phyloP scores from a whole-genome alignment of 2,888 invertebrate genomes.

The Lepidochrysops patricia region DNA sequence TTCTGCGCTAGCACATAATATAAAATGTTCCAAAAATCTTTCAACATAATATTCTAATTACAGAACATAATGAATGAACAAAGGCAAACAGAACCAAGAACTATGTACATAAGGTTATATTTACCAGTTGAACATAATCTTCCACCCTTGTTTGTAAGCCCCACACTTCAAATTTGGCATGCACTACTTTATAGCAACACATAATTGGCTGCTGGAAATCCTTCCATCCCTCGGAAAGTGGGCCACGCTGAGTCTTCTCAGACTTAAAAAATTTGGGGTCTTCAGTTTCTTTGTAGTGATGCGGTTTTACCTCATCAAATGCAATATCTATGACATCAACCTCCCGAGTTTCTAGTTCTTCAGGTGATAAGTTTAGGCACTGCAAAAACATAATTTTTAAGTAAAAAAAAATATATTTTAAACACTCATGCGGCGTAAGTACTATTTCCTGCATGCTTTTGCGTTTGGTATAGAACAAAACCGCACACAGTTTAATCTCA shows the following conservation, averaged over 20 bases:
- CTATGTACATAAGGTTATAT: no score
- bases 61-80: no score
- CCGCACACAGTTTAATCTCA: no score
- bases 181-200: constrained; percentile 94
- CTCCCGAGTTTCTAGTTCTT: constrained; percentile 81
- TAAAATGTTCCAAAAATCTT: not conserved
- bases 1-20: not conserved
- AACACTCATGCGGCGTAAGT: no score
- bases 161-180: constrained; percentile 93
- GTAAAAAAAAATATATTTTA: not conserved
- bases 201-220: constrained; percentile 84
- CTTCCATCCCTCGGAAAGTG: constrained; percentile 88
- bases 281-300: constrained; percentile 92
- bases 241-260: constrained; percentile 86
- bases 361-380: constrained; percentile 83
- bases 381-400: constrained; percentile 45
- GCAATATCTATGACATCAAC: constrained; percentile 91
- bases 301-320: constrained; percentile 87
- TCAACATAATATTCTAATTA: no score
- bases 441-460: no score
- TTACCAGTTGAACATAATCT: constrained; percentile 88
- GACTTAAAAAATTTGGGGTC: constrained; percentile 91
- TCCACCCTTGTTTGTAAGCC: constrained; percentile 92
- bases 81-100: no score
- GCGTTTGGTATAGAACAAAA: no score